phyloP scores from a whole-genome alignment of 1,140 invertebrate species.

The Ips nitidus region DNA sequence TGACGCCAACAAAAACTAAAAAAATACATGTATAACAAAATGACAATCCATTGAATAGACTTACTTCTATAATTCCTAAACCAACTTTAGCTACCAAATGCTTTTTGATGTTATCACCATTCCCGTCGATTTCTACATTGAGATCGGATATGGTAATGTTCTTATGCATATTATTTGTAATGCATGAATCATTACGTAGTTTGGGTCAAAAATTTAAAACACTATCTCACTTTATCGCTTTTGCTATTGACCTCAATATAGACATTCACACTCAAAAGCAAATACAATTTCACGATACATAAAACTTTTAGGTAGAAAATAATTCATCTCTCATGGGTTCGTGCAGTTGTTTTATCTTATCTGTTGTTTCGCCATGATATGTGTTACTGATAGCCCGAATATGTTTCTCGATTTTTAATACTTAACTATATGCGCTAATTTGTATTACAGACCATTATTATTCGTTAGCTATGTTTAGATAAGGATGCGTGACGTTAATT shows the following conservation, averaged over 20 bases:
- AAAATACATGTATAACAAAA: not conserved
- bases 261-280: too few relatives aligned
- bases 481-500: too few relatives aligned
- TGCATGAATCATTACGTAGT: slow-evolving; percentile 7
- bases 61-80: slow-evolving; percentile 36
- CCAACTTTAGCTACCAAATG: slow-evolving; percentile 34
- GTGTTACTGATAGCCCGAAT: not conserved
- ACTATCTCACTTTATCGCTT: not conserved
- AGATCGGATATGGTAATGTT: slow-evolving; percentile 36
- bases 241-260: not conserved
- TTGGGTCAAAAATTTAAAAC: not conserved
- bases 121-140: slow-evolving; percentile 26
- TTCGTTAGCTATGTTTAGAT: too few relatives aligned
- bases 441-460: too few relatives aligned
- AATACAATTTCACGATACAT: too few relatives aligned
- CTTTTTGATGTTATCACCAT: slow-evolving; percentile 26
- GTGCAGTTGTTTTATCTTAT: slow-evolving; percentile 11
- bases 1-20: slow-evolving; percentile 41
- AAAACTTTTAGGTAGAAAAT: too few relatives aligned
- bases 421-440: too few relatives aligned
- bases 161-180: slow-evolving; percentile 31
- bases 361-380: not conserved
- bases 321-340: not conserved
- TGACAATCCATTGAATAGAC: not conserved
- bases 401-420: slow-evolving; percentile 2